These are phyloP conservation scores for Stenurella melanura DNA, from an alignment of 2,888 invertebrate species.

Conservation along the genomic window DNA sequence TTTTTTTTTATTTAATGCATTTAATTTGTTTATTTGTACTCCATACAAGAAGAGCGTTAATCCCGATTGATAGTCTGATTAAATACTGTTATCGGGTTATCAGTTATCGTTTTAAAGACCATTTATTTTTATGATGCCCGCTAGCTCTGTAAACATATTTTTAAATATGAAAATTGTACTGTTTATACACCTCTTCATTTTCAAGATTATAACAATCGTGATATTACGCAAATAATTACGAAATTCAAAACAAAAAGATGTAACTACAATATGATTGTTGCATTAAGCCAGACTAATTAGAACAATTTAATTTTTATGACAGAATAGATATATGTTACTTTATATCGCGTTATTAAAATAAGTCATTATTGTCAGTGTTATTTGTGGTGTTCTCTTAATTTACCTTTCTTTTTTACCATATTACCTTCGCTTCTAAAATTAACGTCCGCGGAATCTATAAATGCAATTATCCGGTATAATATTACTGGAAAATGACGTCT, in stretches of 20 bases:
- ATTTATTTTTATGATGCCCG: constrained; percentile 10
- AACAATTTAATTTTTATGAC: too few relatives aligned
- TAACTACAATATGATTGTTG: not conserved
- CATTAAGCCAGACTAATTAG: too few relatives aligned
- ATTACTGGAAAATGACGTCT: too few relatives aligned
- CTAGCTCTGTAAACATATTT: constrained; percentile 10
- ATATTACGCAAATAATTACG: not conserved
- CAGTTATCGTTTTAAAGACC: not conserved
- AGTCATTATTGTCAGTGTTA: too few relatives aligned
- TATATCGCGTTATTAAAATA: too few relatives aligned
- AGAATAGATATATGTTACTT: too few relatives aligned
- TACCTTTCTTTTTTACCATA: too few relatives aligned
- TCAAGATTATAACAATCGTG: not conserved
- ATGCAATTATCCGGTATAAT: too few relatives aligned
- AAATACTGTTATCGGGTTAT: constrained; percentile 21
- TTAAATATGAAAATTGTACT: constrained; percentile 8
- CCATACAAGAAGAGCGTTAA: not conserved
- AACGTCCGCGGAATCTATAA: too few relatives aligned
- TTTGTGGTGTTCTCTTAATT: too few relatives aligned
- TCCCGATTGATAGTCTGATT: constrained; percentile 11
- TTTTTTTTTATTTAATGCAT: not conserved
- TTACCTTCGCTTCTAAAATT: too few relatives aligned
- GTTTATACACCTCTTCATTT: not conserved
- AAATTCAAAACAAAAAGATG: not conserved
- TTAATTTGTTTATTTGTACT: constrained; percentile 12